These are phyloP conservation scores for Dendrolimus kikuchii DNA, from an alignment of 1,140 invertebrate species.

Conservation along the genomic window DNA sequence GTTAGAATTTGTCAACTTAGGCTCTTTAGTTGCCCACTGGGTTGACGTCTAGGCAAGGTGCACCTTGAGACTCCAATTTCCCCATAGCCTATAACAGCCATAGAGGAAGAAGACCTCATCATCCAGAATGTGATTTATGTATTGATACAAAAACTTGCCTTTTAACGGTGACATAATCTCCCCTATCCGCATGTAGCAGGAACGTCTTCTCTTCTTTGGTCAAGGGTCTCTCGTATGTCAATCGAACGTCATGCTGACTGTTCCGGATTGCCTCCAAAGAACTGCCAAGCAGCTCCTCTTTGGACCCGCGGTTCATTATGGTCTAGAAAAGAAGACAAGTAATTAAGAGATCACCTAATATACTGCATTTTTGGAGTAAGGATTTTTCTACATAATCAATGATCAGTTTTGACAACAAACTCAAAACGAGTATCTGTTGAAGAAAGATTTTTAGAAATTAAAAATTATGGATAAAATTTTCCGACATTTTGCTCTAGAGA, in stretches of 20 bases:
- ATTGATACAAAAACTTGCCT: conserved; percentile 69
- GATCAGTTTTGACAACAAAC: neutral
- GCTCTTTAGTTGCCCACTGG: no score
- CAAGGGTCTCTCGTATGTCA: conserved; percentile 75
- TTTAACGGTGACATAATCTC: conserved; percentile 88
- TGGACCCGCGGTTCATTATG: conserved; percentile 61
- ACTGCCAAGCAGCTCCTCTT: conserved; percentile 63
- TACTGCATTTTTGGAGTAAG: neutral
- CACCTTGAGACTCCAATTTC: no score
- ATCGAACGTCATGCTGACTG: conserved; percentile 47
- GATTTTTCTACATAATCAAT: neutral
- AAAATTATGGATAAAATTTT: no score
- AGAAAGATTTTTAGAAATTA: no score
- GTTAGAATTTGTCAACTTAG: no score
- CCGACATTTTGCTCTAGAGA: no score
- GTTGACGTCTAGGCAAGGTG: no score
- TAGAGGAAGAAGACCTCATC: no score
- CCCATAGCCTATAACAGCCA: no score
- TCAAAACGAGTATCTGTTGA: no score
- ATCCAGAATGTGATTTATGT: no score
- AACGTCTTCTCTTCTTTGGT: conserved; percentile 88
- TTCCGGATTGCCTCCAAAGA: conserved; percentile 52
- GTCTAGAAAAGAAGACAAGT: conserved; percentile 29
- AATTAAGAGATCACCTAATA: neutral
- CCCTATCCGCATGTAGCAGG: conserved; percentile 88